phyloP scores from a whole-genome alignment of 2,888 invertebrate species.

The Pterobdella sp. region DNA sequence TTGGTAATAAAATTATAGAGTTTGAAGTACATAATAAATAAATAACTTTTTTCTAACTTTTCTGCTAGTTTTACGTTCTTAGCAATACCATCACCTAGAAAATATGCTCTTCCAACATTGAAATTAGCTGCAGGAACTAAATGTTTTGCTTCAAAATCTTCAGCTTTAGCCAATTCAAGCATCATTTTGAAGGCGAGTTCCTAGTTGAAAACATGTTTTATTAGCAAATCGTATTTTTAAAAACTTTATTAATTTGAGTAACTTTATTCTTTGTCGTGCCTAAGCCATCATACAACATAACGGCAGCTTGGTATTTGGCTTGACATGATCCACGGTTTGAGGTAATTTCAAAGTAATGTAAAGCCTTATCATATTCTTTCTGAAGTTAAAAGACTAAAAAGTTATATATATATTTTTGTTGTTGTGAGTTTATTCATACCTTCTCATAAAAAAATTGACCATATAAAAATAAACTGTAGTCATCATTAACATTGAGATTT shows the following conservation, averaged over 20 bases:
- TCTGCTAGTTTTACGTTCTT: conserved; percentile 49
- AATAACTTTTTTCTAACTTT: conserved; percentile 40
- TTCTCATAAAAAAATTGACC: conserved; percentile 25
- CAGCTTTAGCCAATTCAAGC: conserved; percentile 41
- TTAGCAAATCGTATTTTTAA: neutral
- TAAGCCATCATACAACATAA: conserved; percentile 50
- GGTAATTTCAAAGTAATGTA: conserved; percentile 45
- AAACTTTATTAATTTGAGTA: conserved; percentile 29
- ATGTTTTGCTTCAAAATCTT: conserved; percentile 41
- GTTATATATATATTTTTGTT: conserved; percentile 1
- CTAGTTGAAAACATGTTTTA: neutral
- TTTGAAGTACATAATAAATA: too few relatives aligned
- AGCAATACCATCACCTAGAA: conserved; percentile 48
- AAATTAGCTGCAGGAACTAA: conserved; percentile 45
- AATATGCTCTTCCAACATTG: conserved; percentile 50
- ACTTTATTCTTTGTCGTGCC: conserved; percentile 44
- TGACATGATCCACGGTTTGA: conserved; percentile 45
- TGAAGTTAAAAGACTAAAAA: conserved; percentile 36
- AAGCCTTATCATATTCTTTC: conserved; percentile 46
- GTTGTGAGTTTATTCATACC: neutral
- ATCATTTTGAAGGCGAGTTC: conserved; percentile 44
- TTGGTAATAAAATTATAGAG: neutral
- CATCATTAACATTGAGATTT: conserved; percentile 20
- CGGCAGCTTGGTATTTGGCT: conserved; percentile 47
- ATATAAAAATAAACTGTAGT: conserved; percentile 22